These are phyloP conservation scores for Lasius fuliginosus DNA, from an alignment of 2,888 invertebrate genomes.

Conservation along the genomic window DNA sequence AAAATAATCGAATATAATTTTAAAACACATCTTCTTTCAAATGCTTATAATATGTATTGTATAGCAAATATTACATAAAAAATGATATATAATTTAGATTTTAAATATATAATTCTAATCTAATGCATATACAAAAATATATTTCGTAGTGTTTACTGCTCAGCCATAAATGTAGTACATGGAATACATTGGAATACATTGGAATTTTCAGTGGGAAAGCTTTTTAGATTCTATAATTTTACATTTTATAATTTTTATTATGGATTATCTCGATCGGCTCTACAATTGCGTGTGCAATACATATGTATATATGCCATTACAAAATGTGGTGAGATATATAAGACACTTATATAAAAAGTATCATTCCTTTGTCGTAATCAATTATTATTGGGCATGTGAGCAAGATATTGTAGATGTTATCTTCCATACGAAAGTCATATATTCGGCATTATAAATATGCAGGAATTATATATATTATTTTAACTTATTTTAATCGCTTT, in stretches of 20 bases:
- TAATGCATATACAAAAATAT: constrained; percentile 7
- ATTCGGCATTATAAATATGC: neutral
- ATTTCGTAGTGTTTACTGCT: constrained; percentile 47
- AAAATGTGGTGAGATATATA: constrained; percentile 63
- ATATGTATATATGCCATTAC: constrained; percentile 18
- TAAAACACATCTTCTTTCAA: constrained; percentile 2
- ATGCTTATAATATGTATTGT: neutral
- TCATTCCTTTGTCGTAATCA: constrained; percentile 43
- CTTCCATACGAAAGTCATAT: neutral
- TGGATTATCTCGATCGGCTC: constrained; percentile 49
- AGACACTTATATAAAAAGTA: constrained; percentile 38
- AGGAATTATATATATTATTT: neutral
- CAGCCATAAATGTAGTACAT: constrained; percentile 28
- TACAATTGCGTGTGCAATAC: constrained; percentile 41
- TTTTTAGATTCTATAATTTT: constrained; percentile 41
- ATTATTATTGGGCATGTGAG: neutral
- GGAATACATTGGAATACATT: constrained; percentile 19
- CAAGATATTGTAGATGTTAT: neutral
- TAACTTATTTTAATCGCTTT: neutral
- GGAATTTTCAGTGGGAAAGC: constrained; percentile 16
- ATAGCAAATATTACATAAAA: neutral
- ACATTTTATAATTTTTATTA: constrained; percentile 42
- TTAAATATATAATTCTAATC: constrained; percentile 23
- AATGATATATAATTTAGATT: neutral
- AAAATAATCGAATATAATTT: constrained; percentile 23